These are phyloP conservation scores for Miniopterus natalensis DNA, from an alignment of 2,113 vertebrate genomes.

Conservation along the genomic window DNA sequence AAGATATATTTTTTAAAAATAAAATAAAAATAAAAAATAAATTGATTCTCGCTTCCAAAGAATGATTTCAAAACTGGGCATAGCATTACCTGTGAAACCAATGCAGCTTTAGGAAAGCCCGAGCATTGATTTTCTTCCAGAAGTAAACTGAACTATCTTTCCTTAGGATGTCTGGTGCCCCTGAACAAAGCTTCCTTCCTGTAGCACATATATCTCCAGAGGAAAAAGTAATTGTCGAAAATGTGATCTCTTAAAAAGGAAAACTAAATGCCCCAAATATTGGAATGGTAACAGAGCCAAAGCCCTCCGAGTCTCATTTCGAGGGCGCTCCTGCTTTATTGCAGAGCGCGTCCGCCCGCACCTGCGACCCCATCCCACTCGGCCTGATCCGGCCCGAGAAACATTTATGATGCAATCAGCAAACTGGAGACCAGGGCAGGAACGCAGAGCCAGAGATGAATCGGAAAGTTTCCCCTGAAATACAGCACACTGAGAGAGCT, in stretches of 20 bases:
- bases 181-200: neutral
- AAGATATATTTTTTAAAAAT: too few relatives aligned
- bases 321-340: neutral
- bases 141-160: neutral
- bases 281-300: neutral
- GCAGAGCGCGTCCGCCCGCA: neutral
- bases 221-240: neutral
- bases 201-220: neutral
- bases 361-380: neutral
- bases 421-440: neutral
- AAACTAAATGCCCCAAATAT: constrained; percentile 13
- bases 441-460: neutral
- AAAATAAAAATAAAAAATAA: too few relatives aligned
- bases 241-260: neutral
- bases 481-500: neutral
- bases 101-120: neutral
- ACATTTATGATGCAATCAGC: neutral
- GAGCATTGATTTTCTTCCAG: neutral
- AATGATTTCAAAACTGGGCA: neutral
- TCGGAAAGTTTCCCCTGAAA: neutral
- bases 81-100: neutral
- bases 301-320: neutral
- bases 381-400: neutral
- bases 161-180: neutral
- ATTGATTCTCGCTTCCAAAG: neutral